These are phyloP conservation scores for Agrypnia vestita DNA, from an alignment of 1,140 invertebrate species.

Conservation along the genomic window DNA sequence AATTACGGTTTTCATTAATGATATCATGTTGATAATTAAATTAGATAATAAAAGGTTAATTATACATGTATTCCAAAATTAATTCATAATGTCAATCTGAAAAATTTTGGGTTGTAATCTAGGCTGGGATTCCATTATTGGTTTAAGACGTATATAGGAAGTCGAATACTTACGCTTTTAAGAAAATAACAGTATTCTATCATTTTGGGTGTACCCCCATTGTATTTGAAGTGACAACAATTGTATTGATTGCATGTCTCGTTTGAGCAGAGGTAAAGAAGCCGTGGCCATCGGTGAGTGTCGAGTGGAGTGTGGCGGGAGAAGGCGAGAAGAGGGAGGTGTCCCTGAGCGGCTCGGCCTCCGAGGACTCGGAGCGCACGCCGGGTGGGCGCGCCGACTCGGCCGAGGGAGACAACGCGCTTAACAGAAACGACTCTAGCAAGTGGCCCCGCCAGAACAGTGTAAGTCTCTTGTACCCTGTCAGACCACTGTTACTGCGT, in stretches of 20 bases:
- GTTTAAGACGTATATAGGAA: no score
- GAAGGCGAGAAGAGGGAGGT: constrained; percentile 91
- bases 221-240: no score
- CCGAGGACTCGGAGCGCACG: constrained; percentile 88
- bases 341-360: constrained; percentile 79
- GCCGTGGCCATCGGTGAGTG: constrained; percentile 10
- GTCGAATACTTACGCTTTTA: no score
- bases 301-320: neutral
- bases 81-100: no score
- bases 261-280: constrained; percentile 51
- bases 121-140: no score
- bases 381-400: constrained; percentile 86
- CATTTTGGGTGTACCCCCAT: neutral
- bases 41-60: no score
- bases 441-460: constrained; percentile 93
- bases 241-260: neutral
- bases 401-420: constrained; percentile 84
- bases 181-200: neutral
- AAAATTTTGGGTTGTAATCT: no score
- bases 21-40: no score
- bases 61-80: neutral
- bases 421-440: constrained; percentile 69
- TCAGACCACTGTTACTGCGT: no score
- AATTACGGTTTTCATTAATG: no score
- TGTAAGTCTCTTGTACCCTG: constrained; percentile 72